A percentile compares a stretch with the other conserved stretches of the same genome.
Evolutionary conservation across 2,888 invertebrate genomes (phyloP).

Genomic region (Polymixis lichenea): DNA sequence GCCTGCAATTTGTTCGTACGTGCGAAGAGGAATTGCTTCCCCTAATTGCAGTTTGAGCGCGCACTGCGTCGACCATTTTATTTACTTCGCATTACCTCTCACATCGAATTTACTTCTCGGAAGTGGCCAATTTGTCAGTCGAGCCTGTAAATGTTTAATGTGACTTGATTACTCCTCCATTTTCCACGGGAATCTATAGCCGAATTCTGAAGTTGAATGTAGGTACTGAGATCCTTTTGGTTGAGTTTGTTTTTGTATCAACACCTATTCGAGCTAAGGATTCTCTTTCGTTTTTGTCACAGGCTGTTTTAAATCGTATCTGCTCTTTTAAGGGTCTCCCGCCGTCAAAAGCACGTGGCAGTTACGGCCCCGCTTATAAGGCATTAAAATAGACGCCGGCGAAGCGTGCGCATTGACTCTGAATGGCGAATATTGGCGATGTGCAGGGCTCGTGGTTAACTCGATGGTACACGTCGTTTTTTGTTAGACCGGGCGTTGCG

Average conservation of each 20-base stretch:
- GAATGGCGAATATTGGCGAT: constrained; percentile 79
- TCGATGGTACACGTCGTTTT: constrained; percentile 83
- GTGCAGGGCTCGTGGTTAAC: constrained; percentile 79
- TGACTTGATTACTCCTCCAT: constrained; percentile 68
- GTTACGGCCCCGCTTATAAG: constrained; percentile 77
- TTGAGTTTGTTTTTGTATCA: constrained; percentile 39
- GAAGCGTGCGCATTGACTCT: constrained; percentile 75
- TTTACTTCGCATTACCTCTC: constrained; percentile 73
- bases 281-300: constrained; percentile 37
- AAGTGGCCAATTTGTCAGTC: constrained; percentile 78
- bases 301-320: constrained; percentile 51
- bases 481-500: constrained; percentile 81
- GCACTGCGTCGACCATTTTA: constrained; percentile 73
- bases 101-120: constrained; percentile 78
- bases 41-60: constrained; percentile 80
- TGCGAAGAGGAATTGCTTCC: constrained; percentile 84
- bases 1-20: constrained; percentile 88
- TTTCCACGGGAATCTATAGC: constrained; percentile 61
- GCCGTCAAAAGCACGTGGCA: constrained; percentile 67
- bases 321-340: constrained; percentile 56
- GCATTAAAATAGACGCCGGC: constrained; percentile 78
- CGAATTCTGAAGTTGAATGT: constrained; percentile 61
- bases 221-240: constrained; percentile 35
- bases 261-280: constrained; percentile 39
- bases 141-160: constrained; percentile 70